Conservation (phyloP, 1,140 invertebrate species). For the Drosophila guanche region DNA sequence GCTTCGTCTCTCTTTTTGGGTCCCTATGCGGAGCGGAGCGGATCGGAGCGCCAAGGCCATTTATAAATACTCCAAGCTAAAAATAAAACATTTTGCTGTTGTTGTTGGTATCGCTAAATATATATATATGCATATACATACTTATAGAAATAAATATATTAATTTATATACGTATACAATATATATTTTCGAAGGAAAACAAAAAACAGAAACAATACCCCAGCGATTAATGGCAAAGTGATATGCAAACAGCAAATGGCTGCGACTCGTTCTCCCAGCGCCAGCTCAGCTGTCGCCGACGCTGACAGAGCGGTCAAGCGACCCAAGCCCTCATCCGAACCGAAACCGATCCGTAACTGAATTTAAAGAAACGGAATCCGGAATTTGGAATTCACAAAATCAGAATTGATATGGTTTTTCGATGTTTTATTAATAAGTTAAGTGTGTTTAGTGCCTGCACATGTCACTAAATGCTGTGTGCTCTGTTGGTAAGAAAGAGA, state of each 20-base stretch:
- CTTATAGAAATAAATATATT: background rate
- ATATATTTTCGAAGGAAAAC: constrained; percentile 15
- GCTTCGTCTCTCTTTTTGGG: background rate
- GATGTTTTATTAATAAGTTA: constrained; percentile 59
- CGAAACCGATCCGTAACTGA: constrained; percentile 20
- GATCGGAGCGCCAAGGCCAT: constrained; percentile 63
- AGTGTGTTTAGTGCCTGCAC: constrained; percentile 50
- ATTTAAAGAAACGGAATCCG: constrained; percentile 7
- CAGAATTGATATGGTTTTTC: constrained; percentile 24
- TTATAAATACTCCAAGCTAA: constrained; percentile 78
- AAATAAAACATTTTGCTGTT: constrained; percentile 64
- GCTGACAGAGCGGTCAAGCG: too few species aligned
- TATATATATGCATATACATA: constrained; percentile 19
- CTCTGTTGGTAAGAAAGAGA: too few species aligned
- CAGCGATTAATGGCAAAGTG: constrained; percentile 52
- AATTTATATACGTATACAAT: background rate
- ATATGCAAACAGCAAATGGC: constrained; percentile 57
- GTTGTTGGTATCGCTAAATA: constrained; percentile 28
- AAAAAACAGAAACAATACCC: constrained; percentile 35
- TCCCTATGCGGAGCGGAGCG: constrained; percentile 12
- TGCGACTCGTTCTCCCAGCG: constrained; percentile 34
- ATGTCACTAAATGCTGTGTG: constrained; percentile 23
- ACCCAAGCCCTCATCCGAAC: too few species aligned
- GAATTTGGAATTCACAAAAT: constrained; percentile 14
- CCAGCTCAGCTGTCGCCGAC: too few species aligned